Base-by-base conservation (phyloP, 2,113 vertebrate species). In the Atractosteus spatula region DNA sequence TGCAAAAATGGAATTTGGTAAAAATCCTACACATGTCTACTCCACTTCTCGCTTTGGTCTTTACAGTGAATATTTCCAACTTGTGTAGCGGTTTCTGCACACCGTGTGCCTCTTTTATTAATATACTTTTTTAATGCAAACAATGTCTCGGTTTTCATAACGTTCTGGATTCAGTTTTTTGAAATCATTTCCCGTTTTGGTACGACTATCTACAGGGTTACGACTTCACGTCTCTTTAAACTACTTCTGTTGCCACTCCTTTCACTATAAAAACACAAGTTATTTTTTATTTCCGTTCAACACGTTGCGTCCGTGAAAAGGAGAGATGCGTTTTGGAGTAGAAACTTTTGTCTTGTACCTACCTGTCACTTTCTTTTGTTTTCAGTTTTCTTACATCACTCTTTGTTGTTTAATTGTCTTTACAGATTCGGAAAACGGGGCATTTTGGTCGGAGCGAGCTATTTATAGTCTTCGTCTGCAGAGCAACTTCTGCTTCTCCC, bases 401-500 rank as follows among this genome's bases (percentile, higher is more conserved):
- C n/a, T 7, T 4, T 42, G 42, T 42, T 62, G 47, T 13, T 62
- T 41, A 41, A 47, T 29, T 29, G 13, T 41, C 45, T 63, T 63
- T 42, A 66, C 54, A 12, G 57, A 59, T 62, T 41, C 13, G 43
- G n/a, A 16, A 45, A n/a, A 57, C 6, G 12, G 55, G 17, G 55
- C 71, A 68, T 74, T 51, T 62, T 62, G 11, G 66, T 68, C 66
- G 3, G 29, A 62, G 72, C 14, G 47, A 43, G 29, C 41, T 68
- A 62, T 62, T 61, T 73, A 12, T 62, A 51, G 64, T 42, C 43
- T 47, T 55, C 10, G 56, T 62, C 57, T 59, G 63, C 63, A 59
- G 62, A 67, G 62, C 74, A 70, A 43, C 75, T 72, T 74, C 71
- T 78, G 71, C 76, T 78, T 75, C 63, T 78, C 76, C 81, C 71